Conservation (phyloP, 2,888 invertebrate genomes). For the Leucoma salicis region DNA sequence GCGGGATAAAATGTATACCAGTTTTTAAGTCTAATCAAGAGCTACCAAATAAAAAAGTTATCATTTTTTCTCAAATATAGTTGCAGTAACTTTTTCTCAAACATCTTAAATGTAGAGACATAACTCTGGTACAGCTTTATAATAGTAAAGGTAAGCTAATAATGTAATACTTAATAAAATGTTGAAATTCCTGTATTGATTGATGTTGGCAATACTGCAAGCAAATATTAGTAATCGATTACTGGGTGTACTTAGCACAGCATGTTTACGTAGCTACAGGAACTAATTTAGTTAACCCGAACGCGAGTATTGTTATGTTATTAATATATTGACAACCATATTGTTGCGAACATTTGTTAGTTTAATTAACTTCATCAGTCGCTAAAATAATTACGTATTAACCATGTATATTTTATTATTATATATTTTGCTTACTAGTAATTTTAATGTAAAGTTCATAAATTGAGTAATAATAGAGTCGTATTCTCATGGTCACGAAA, state of each 20-base stretch:
- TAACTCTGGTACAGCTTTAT: no score
- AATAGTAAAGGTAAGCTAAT: no score
- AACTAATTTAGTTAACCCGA: constrained; percentile 24
- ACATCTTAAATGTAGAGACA: no score
- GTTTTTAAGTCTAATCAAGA: no score
- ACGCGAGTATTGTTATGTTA: constrained; percentile 23
- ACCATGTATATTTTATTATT: neutral
- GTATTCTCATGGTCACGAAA: no score
- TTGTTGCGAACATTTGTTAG: constrained; percentile 27
- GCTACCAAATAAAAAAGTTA: no score
- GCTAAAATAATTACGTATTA: neutral
- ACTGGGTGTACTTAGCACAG: constrained; percentile 23
- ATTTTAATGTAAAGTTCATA: no score
- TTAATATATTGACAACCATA: constrained; percentile 33
- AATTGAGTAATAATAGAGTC: no score
- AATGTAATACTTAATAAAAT: neutral
- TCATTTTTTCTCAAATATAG: no score
- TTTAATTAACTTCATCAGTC: constrained; percentile 24
- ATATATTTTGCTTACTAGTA: neutral
- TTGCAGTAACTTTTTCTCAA: no score
- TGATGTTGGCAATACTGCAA: no score
- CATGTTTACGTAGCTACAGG: constrained; percentile 26
- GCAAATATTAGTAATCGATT: constrained; percentile 10
- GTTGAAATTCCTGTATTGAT: constrained; percentile 10
- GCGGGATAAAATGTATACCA: no score